Evolutionary conservation across 1,140 invertebrate genomes (phyloP).

Genomic region (Megathymus violae): DNA sequence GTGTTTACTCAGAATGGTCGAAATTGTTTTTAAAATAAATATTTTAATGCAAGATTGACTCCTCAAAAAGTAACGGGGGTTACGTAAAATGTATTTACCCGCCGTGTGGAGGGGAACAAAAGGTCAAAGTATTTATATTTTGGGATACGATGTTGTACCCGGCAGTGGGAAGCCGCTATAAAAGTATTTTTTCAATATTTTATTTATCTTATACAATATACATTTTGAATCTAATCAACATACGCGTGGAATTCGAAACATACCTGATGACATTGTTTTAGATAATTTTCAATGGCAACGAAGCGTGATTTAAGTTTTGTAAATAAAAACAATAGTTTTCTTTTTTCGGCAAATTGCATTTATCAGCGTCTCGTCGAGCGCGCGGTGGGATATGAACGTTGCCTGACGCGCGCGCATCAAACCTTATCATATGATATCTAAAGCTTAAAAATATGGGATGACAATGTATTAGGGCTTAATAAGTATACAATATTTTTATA

Average conservation of each 20-base stretch:
- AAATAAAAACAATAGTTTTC: slow-evolving; percentile 36
- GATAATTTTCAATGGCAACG: slow-evolving; percentile 24
- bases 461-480: slow-evolving; percentile 30
- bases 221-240: too few relatives aligned
- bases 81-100: too few relatives aligned
- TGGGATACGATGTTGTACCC: too few relatives aligned
- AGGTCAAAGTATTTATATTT: too few relatives aligned
- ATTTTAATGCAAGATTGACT: too few relatives aligned
- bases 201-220: too few relatives aligned
- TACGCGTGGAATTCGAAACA: background rate
- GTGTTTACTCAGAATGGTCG: too few relatives aligned
- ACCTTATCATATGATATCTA: background rate
- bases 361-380: slow-evolving; percentile 31
- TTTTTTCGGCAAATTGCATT: slow-evolving; percentile 36
- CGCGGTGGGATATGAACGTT: slow-evolving; percentile 19
- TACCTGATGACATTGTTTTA: background rate
- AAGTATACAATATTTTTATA: slow-evolving; percentile 30
- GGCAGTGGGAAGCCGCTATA: too few relatives aligned
- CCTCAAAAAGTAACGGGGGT: too few relatives aligned
- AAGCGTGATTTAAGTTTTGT: slow-evolving; percentile 35
- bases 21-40: too few relatives aligned
- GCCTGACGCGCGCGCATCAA: slow-evolving; percentile 7
- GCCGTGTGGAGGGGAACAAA: too few relatives aligned
- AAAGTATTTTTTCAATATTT: too few relatives aligned
- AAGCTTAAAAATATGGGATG: slow-evolving; percentile 1